Evolutionary conservation across 2,797 vertebrate genomes (phyloP).

Genomic region (Silurus lanzhouensis): DNA sequence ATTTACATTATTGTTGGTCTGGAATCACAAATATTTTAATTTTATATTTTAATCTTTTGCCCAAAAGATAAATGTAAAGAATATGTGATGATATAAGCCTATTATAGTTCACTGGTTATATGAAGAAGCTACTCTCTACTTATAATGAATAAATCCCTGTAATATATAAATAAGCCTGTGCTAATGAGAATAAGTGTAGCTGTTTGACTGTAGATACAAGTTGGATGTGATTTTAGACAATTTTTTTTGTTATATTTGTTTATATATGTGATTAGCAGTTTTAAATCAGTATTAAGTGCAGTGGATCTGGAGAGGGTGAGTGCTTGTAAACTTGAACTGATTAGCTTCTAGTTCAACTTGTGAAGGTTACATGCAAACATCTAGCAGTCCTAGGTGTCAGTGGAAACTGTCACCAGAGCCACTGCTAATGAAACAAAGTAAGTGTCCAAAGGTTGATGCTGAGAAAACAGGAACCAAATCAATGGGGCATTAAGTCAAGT

Average conservation of each 20-base stretch:
- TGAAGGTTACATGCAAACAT: constrained; percentile 14
- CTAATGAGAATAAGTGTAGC: neutral
- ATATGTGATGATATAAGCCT: neutral
- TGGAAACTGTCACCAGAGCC: constrained; percentile 18
- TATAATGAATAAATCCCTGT: constrained; percentile 6
- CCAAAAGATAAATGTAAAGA: neutral
- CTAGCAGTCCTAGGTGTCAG: neutral
- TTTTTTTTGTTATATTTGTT: neutral
- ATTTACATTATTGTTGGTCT: neutral
- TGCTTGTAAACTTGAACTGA: neutral
- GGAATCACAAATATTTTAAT: neutral
- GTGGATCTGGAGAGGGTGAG: neutral
- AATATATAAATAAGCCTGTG: neutral
- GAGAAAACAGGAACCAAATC: constrained; percentile 41
- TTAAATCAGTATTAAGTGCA: neutral
- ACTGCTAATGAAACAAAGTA: constrained; percentile 28
- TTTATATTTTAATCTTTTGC: neutral
- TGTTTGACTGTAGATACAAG: neutral
- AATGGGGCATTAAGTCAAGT: constrained; percentile 40
- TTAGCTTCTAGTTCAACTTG: neutral
- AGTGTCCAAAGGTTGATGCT: constrained; percentile 25
- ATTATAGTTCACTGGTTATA: neutral
- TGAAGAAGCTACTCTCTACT: neutral
- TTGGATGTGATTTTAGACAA: neutral
- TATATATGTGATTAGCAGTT: neutral